A percentile compares a stretch with the other conserved stretches of the same genome.
These are phyloP conservation scores for Amphiduros pacificus DNA, from an alignment of 2,888 invertebrate species.

Conservation along the genomic window DNA sequence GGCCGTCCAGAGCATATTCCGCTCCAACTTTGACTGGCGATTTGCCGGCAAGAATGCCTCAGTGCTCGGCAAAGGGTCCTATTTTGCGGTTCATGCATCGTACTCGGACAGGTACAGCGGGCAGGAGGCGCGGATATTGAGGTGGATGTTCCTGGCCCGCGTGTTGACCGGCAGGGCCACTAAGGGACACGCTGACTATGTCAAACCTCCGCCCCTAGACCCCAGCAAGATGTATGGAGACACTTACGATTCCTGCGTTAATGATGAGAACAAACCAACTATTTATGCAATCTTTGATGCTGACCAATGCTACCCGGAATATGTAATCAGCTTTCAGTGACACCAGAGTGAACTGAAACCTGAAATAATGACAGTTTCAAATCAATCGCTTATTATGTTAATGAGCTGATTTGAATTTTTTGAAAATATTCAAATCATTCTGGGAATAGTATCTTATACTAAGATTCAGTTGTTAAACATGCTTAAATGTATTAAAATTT, in stretches of 20 bases:
- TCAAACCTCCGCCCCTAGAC: slow-evolving; percentile 36
- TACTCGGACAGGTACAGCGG: slow-evolving; percentile 23
- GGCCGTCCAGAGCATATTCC: slow-evolving; percentile 37
- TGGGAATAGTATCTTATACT: too few relatives aligned
- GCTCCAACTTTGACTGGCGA: slow-evolving; percentile 47
- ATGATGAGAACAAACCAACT: slow-evolving; percentile 31
- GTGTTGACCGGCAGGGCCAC: slow-evolving; percentile 41
- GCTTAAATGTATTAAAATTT: too few relatives aligned
- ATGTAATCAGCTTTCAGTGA: slow-evolving; percentile 29
- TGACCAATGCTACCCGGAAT: slow-evolving; percentile 42
- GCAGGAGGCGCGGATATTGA: too few relatives aligned
- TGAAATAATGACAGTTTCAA: too few relatives aligned
- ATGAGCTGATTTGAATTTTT: too few relatives aligned
- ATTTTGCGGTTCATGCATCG: slow-evolving; percentile 38
- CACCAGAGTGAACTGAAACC: background rate
- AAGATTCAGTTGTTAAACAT: too few relatives aligned
- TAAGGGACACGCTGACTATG: slow-evolving; percentile 25
- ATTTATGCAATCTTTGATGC: slow-evolving; percentile 41
- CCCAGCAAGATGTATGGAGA: slow-evolving; percentile 41
- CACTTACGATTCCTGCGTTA: slow-evolving; percentile 45
- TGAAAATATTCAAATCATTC: too few relatives aligned
- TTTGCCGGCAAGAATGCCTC: slow-evolving; percentile 40
- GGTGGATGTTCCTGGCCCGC: slow-evolving; percentile 35
- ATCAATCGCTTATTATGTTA: too few relatives aligned
- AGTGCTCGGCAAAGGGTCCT: slow-evolving; percentile 41